Percentiles rank a stretch among this genome's conserved stretches.
phyloP scores from a whole-genome alignment of 2,113 vertebrate species.

The Castor canadensis region DNA sequence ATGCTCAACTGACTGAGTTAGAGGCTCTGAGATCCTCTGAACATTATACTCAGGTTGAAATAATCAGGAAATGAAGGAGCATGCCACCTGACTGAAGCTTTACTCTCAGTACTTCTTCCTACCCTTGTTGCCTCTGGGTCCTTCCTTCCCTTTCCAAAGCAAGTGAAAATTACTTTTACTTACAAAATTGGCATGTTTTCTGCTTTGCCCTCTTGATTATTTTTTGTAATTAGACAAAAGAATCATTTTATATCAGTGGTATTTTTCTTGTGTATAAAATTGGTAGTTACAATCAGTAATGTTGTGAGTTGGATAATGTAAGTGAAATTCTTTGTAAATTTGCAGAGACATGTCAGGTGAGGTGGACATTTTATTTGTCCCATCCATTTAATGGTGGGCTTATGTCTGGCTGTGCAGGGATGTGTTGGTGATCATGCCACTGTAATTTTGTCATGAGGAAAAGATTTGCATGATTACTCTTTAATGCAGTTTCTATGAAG shows the following conservation, averaged over 20 bases:
- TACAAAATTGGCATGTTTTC: neutral
- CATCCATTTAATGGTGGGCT: neutral
- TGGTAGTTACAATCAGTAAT: neutral
- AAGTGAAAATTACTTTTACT: neutral
- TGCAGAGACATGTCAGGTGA: neutral
- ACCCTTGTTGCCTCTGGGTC: too few species aligned
- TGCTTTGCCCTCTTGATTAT: neutral
- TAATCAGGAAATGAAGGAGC: neutral
- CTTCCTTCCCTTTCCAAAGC: neutral
- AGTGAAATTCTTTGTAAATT: neutral
- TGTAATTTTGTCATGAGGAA: neutral
- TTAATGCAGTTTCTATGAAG: neutral
- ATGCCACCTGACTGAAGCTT: too few species aligned
- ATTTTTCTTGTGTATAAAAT: neutral
- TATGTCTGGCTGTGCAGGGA: neutral
- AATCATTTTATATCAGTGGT: neutral
- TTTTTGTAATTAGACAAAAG: neutral
- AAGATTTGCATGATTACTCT: neutral
- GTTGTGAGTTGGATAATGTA: neutral
- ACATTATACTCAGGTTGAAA: neutral
- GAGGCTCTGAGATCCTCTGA: neutral
- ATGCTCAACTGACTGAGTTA: neutral
- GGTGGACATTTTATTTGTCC: neutral
- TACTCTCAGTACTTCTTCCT: rapidly evolving
- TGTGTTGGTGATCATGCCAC: neutral